Evolutionary conservation across 2,888 invertebrate species (phyloP), one percentile per base, ranked within the genome.

Genomic region (Nomada fucata): DNA sequence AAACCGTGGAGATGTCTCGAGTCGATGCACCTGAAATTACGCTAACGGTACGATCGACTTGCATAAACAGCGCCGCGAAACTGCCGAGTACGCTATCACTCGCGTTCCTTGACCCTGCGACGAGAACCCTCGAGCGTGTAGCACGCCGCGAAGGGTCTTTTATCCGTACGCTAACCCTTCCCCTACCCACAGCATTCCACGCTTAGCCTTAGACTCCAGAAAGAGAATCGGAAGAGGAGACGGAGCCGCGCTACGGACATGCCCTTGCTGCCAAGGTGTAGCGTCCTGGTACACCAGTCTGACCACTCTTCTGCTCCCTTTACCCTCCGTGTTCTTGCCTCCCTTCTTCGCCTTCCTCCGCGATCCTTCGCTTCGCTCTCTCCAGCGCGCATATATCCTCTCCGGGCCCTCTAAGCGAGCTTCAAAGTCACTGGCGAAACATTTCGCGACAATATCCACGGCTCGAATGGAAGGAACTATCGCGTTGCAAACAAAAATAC

Each of bases 231-330:
- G 70, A 76, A 61, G 75, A 72, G 55, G 76, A 81, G 77, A 53
- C 18, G 52, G 50, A 15, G 84, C 70, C 80, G 79, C 76, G 79
- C 79, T 81, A 74, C 76, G 42, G 75, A 76, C 69, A 73, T 82
- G 86, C 87, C 75, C 84, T 84, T 86, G 85, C 81, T 15, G 81
- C 74, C 80, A 76, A 88, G 80, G 89, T 88, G 88, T 90, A 91
- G 91, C 89, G 92, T 90, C 90, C 91, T 90, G 91, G 88, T 91
- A 90, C 90, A 91, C 91, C 92, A 91, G 92, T 91, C 91, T 86
- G 88, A 91, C 89, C 88, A 88, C 88, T 89, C 76, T 59, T 47
- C 13, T 82, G 20, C 44, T 52, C 82, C 77, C 85, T 79, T 84
- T 76, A 73, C 82, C 76, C 81, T 81, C 79, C 65, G 59, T 69